These are phyloP conservation scores for Apamea crenata DNA, from an alignment of 2,888 invertebrate genomes.

Conservation along the genomic window DNA sequence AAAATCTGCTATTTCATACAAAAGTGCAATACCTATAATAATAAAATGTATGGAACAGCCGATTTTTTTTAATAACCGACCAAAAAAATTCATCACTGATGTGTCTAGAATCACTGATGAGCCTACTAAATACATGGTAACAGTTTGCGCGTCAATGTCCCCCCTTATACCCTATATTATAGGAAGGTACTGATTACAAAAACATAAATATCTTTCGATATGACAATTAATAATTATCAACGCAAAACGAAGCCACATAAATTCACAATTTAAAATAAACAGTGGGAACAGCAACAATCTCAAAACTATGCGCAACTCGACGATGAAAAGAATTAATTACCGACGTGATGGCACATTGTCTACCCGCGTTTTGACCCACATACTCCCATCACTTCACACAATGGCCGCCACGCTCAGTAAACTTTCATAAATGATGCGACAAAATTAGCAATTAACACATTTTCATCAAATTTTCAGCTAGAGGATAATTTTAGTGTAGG, in stretches of 20 bases:
- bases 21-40: too few relatives aligned
- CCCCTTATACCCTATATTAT: neutral
- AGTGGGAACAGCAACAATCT: neutral
- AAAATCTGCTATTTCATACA: too few relatives aligned
- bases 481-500: slow-evolving; percentile 20
- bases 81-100: too few relatives aligned
- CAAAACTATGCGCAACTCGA: slow-evolving; percentile 36
- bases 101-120: too few relatives aligned
- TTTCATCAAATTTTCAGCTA: slow-evolving; percentile 20
- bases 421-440: slow-evolving; percentile 47
- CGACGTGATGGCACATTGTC: slow-evolving; percentile 49
- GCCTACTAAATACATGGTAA: too few relatives aligned
- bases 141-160: neutral
- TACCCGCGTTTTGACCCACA: slow-evolving; percentile 35
- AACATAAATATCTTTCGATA: neutral
- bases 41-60: too few relatives aligned
- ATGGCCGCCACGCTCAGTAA: slow-evolving; percentile 48
- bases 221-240: too few relatives aligned
- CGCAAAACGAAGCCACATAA: neutral
- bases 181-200: neutral
- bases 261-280: slow-evolving; percentile 2
- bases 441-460: slow-evolving; percentile 56
- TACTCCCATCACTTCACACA: slow-evolving; percentile 47
- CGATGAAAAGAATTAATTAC: slow-evolving; percentile 63
- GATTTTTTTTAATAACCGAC: too few relatives aligned